phyloP scores from a whole-genome alignment of 2,888 invertebrate genomes.

The Exephanes ischioxanthus region DNA sequence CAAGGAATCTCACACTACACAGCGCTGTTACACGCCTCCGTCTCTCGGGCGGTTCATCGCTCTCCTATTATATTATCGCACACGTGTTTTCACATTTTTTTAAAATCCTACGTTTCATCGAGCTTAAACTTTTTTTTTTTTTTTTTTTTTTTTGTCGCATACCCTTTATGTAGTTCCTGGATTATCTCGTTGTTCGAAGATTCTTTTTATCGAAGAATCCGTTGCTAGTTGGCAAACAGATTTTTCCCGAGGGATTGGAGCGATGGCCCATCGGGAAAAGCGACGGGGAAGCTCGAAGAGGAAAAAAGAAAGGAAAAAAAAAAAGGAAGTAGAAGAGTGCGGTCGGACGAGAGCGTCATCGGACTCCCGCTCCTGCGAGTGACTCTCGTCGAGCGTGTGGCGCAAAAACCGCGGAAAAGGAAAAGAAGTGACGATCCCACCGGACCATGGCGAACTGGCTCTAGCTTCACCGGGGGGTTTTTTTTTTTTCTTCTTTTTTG shows the following conservation, averaged over 20 bases:
- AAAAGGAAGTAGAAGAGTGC: neutral
- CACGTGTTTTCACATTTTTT: neutral
- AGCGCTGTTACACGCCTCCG: neutral
- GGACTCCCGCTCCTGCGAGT: constrained; percentile 51
- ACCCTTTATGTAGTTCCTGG: neutral
- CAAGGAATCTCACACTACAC: constrained; percentile 38
- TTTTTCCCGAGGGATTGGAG: constrained; percentile 19
- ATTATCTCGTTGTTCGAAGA: neutral
- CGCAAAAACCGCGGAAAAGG: constrained; percentile 56
- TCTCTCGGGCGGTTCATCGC: constrained; percentile 3
- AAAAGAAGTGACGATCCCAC: constrained; percentile 48
- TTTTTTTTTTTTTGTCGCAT: neutral
- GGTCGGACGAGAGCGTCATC: constrained; percentile 39
- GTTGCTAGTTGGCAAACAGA: constrained; percentile 3
- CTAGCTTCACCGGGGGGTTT: neutral
- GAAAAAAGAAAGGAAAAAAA: constrained; percentile 9
- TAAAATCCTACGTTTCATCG: neutral
- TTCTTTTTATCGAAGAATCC: constrained; percentile 22
- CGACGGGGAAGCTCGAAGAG: constrained; percentile 4
- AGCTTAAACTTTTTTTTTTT: neutral
- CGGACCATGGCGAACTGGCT: constrained; percentile 30
- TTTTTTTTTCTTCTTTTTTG: constrained; percentile 64
- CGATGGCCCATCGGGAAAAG: neutral
- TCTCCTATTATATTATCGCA: constrained; percentile 1
- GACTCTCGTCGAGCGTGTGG: constrained; percentile 56